phyloP scores from a whole-genome alignment of 1,140 invertebrate species.

The Ostrea edulis region DNA sequence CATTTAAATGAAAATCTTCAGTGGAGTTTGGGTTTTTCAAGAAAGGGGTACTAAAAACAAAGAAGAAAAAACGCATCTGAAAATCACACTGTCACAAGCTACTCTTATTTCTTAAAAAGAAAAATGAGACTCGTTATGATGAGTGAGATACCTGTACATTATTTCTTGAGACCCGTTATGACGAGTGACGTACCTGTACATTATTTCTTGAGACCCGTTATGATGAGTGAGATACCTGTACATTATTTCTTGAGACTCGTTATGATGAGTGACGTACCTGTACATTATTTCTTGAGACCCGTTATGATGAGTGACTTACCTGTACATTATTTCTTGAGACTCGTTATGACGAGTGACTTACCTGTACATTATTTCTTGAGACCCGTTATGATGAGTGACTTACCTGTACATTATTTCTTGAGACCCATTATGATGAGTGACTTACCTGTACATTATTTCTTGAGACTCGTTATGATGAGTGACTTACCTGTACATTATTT shows the following conservation, averaged over 20 bases:
- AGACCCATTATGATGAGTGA: too few species aligned
- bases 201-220: too few species aligned
- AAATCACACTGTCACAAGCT: background rate
- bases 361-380: too few species aligned
- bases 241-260: too few species aligned
- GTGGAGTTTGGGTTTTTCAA: background rate
- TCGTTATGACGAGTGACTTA: background rate
- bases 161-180: too few species aligned
- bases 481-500: constrained; percentile 63
- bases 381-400: too few species aligned
- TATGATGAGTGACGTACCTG: constrained; percentile 49
- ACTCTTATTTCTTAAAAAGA: too few species aligned
- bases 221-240: constrained; percentile 55
- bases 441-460: constrained; percentile 66
- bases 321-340: too few species aligned
- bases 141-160: constrained; percentile 60
- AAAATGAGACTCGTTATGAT: too few species aligned
- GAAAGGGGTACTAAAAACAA: background rate
- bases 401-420: constrained; percentile 68
- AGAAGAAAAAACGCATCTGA: background rate
- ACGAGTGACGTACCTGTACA: constrained; percentile 58
- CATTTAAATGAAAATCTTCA: constrained; percentile 18
- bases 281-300: too few species aligned
- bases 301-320: constrained; percentile 43
- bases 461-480: too few species aligned